Evolutionary conservation across 2,113 vertebrate genomes (phyloP), one percentile per base, ranked within the genome.

Genomic region (Myotis yumanensis): DNA sequence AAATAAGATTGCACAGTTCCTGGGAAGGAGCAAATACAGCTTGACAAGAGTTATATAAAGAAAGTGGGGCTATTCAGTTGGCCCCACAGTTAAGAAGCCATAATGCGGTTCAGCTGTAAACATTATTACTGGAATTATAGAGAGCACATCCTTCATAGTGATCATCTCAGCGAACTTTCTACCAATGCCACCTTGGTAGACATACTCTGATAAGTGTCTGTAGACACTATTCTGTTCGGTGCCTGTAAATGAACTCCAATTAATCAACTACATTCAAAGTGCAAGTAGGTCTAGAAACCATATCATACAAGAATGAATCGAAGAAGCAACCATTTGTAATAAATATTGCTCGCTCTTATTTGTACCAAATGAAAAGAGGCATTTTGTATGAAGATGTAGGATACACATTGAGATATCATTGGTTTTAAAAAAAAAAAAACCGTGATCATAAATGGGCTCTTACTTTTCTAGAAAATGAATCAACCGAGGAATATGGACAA

Each of bases 71-170:
- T 62, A 12, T 20, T 20, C 54, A n/a, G 14, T 17, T 46, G 22
- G 3, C 16, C 57, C 16, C n/a, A 22, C 25, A 8, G 25, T 43
- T 81, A 48, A 1, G 5, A 17, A 59, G 68, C 9, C 51, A 4
- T 11, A 5, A 32, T 66, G 11, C 7, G 25, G 30, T 35, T 48
- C 1, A 68, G 30, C 59, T 37, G 11, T 23, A 16, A 66, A 72
- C 7, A 48, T 9, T 4, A 18, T 14, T 9, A 10, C 18, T 7
- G 23, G 30, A 69, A 43, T 1, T 5, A 5, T 5, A 22, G 22
- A 5, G 1, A 10, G 48, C 51, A 12, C 4, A 0, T 4, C 7
- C 0, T 3, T 3, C 35, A 1, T 1, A 10, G 37, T 9, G 10
- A 28, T 1, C 37, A 1, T 35, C 77, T 66, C 35, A 5, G 1